A percentile compares a stretch with the other conserved stretches of the same genome.
phyloP scores from a whole-genome alignment of 2,888 invertebrate genomes.

The Agriopis marginaria region DNA sequence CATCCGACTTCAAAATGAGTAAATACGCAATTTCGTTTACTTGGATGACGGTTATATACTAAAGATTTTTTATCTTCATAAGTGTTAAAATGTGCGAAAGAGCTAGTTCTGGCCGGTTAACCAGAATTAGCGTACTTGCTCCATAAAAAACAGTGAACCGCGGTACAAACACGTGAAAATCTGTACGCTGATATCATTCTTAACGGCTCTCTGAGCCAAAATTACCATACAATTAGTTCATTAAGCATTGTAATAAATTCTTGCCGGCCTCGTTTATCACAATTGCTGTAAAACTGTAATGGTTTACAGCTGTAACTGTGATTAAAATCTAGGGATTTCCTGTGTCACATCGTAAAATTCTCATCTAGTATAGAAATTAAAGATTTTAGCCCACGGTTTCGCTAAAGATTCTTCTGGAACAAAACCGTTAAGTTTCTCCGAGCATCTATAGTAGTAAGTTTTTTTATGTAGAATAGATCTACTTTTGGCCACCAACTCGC shows the following conservation, averaged over 20 bases:
- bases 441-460: too few species aligned
- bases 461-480: too few species aligned
- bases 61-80: not conserved
- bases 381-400: not conserved
- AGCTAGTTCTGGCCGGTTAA: not conserved
- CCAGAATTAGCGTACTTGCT: conserved; percentile 1
- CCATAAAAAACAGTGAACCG: conserved; percentile 5
- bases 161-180: conserved; percentile 8
- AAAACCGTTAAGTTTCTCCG: too few species aligned
- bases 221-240: conserved; percentile 45
- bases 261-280: conserved; percentile 18
- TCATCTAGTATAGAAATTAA: not conserved
- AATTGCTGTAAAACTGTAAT: conserved; percentile 11
- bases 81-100: not conserved
- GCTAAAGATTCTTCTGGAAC: not conserved
- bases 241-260: conserved; percentile 37
- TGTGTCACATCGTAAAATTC: not conserved
- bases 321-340: conserved; percentile 5
- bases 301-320: not conserved
- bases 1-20: too few species aligned
- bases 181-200: conserved; percentile 15
- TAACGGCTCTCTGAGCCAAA: conserved; percentile 16
- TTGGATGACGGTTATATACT: too few species aligned
- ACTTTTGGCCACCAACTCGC: too few species aligned
- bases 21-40: too few species aligned